A percentile compares a stretch with the other conserved stretches of the same genome.
Conservation (phyloP, 2,797 vertebrate genomes). For the Trachurus trachurus region DNA sequence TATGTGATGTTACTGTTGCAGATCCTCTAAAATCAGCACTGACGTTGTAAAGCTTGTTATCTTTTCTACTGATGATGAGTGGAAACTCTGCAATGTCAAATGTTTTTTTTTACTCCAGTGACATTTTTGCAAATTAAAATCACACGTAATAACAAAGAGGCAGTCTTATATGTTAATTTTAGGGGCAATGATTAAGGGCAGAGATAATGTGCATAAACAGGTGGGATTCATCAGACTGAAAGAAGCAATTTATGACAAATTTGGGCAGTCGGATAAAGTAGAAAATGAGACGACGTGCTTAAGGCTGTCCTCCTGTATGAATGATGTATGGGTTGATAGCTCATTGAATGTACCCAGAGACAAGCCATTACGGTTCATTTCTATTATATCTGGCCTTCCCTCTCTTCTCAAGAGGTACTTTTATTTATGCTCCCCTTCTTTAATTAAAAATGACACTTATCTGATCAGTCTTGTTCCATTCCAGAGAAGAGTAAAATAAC, state of each 20-base stretch:
- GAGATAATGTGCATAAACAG: background rate
- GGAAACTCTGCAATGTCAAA: background rate
- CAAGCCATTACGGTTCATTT: conserved; percentile 33
- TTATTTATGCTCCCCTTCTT: conserved; percentile 35
- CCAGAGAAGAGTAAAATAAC: conserved; percentile 40
- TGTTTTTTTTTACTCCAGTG: background rate
- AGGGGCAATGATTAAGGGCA: background rate
- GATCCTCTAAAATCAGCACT: background rate
- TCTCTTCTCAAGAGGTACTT: conserved; percentile 37
- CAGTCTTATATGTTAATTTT: background rate
- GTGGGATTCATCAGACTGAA: background rate
- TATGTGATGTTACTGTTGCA: background rate
- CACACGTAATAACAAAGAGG: background rate
- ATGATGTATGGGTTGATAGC: conserved; percentile 47
- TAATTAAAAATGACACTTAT: conserved; percentile 69
- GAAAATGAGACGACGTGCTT: conserved; percentile 33
- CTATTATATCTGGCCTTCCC: conserved; percentile 20
- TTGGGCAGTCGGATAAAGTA: background rate
- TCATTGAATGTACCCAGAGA: conserved; percentile 45
- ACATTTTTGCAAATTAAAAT: background rate
- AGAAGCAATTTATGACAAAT: background rate
- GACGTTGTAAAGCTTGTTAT: background rate
- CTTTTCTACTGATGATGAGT: background rate
- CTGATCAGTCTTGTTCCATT: conserved; percentile 55
- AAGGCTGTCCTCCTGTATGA: conserved; percentile 37